Base-by-base conservation (phyloP, 2,888 invertebrate genomes). In the Clostera curtula region DNA sequence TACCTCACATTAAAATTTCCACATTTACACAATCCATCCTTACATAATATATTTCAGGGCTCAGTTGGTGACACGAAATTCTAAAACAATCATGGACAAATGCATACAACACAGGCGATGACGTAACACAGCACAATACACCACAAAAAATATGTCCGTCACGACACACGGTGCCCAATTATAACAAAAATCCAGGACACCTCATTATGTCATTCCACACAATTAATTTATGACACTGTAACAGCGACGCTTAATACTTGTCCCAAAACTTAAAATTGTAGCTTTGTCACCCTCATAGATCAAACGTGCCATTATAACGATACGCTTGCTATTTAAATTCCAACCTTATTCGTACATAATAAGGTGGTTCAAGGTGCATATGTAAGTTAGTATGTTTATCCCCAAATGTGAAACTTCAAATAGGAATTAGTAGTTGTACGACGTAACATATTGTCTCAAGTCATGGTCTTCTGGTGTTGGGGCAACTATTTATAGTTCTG, bases 191-290 rank as follows among this genome's bases (percentile, higher is more conserved):
- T 40, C 44, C 27, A 31, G 9, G 50, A 57, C 63, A 66, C 64
- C 65, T 62, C 74, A 69, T 76, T 66, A 69, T 66, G 73, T 77
- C 77, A 71, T 56, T 74, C 62, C 50, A 39, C 75, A 61, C 69
- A 58, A 68, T 72, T 69, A 69, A 76, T 75, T 56, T 57, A 64
- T 45, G 48, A 49, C 39, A 37, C 26, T 29, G 32, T 47, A 37
- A 51, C 54, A 52, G 56, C 55, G 53, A 52, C 56, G 56, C 65
- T 72, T 68, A 60, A 68, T 71, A 66, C 68, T 65, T 66, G 73
- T 74, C 72, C 62, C 49, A 54, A 60, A 63, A 56, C 49, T 62
- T 64, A 62, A 56, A 66, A 66, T 64, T 60, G 56, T 61, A 56
- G 60, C 59, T 61, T 56, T 58, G 67, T 66, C 67, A 66, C 36